A percentile compares a stretch with the other conserved stretches of the same genome.
These are phyloP conservation scores for Rhagoletis zephyria DNA, from an alignment of 1,140 invertebrate genomes.

Conservation along the genomic window DNA sequence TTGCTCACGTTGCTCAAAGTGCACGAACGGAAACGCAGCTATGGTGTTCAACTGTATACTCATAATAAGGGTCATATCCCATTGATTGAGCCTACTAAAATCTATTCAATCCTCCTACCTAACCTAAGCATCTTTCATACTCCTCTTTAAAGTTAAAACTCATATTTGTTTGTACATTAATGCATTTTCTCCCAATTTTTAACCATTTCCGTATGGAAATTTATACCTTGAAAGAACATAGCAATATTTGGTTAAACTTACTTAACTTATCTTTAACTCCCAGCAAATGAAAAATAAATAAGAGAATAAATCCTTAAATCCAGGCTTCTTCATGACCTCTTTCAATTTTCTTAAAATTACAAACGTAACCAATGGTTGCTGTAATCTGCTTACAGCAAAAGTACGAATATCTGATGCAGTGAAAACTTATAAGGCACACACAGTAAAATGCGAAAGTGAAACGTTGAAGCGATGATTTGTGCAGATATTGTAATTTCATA, in stretches of 20 bases:
- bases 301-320: conserved; percentile 17
- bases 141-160: no score
- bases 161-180: no score
- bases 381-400: conserved; percentile 28
- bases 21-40: no score
- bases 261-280: neutral
- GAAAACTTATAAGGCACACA: conserved; percentile 46
- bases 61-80: no score
- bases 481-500: conserved; percentile 49
- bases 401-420: conserved; percentile 7
- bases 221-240: no score
- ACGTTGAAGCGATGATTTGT: conserved; percentile 34
- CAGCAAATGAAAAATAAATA: conserved; percentile 25
- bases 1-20: no score
- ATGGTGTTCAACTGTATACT: no score
- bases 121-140: no score
- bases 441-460: conserved; percentile 28
- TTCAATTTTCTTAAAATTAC: conserved; percentile 44
- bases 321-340: neutral
- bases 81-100: no score
- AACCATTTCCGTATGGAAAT: no score
- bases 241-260: neutral
- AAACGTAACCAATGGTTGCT: neutral
- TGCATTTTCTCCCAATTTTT: no score
- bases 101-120: no score